These are phyloP conservation scores for Hirundo rustica DNA, from an alignment of 2,797 vertebrate genomes.

Conservation along the genomic window DNA sequence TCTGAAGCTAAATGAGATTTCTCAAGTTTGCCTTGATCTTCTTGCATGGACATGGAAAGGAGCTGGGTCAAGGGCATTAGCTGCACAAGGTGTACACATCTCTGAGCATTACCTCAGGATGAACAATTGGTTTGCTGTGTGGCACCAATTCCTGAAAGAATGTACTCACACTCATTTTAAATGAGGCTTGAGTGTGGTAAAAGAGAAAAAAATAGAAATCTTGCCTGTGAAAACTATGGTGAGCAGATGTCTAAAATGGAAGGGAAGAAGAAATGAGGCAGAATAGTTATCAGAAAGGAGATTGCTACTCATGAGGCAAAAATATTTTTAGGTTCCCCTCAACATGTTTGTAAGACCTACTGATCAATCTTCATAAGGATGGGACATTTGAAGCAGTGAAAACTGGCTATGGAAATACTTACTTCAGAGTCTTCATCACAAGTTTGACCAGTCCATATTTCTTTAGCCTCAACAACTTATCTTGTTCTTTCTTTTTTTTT, in stretches of 20 bases:
- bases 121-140: not conserved
- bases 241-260: not conserved
- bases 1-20: not conserved
- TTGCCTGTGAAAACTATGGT: not conserved
- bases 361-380: not conserved
- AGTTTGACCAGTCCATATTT: not conserved
- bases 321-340: not conserved
- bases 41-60: not conserved
- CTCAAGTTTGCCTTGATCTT: not conserved
- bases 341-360: not conserved
- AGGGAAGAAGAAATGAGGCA: not conserved
- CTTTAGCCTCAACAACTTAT: not conserved
- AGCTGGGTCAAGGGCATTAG: not conserved
- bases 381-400: not conserved
- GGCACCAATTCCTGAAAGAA: not conserved
- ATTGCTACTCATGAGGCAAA: not conserved
- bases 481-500: not conserved
- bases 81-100: not conserved
- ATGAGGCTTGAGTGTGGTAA: not conserved
- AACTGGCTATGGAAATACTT: not conserved
- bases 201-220: not conserved
- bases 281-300: not conserved
- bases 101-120: not conserved
- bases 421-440: not conserved
- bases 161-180: not conserved